Evolutionary conservation across 2,797 vertebrate genomes (phyloP).

Genomic region (Hydrocynus forskahlii): DNA sequence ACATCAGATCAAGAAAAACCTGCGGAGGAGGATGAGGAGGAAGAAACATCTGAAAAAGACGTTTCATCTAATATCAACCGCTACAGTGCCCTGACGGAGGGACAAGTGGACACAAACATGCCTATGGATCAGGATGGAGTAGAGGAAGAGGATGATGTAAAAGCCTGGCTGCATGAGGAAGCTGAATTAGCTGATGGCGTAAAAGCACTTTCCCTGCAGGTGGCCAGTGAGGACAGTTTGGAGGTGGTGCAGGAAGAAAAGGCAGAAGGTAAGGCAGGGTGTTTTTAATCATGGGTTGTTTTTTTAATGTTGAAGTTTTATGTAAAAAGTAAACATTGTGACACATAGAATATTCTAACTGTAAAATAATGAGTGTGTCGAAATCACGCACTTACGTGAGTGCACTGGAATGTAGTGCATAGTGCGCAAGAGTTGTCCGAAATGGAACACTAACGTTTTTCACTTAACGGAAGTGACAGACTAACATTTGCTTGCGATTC

Average conservation of each 20-base stretch:
- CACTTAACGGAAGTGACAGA: no score
- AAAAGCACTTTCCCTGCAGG: constrained; percentile 70
- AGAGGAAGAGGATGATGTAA: constrained; percentile 27
- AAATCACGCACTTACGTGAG: no score
- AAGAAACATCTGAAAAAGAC: constrained; percentile 31
- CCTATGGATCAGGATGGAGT: constrained; percentile 46
- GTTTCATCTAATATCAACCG: constrained; percentile 59
- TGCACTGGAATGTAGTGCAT: no score
- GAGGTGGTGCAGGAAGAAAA: neutral
- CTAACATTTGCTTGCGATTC: no score
- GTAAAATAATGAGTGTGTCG: no score
- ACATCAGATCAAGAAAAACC: constrained; percentile 50
- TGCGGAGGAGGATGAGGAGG: constrained; percentile 20
- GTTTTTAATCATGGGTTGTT: no score
- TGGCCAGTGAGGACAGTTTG: constrained; percentile 66
- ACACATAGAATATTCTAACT: neutral
- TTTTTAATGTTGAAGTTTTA: no score
- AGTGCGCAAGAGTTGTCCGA: no score
- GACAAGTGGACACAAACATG: constrained; percentile 40
- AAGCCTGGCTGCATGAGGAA: constrained; percentile 44
- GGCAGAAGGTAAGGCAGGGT: neutral
- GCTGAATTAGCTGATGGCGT: constrained; percentile 69
- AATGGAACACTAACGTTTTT: no score
- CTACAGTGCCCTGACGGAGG: constrained; percentile 68
- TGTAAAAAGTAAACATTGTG: no score